Evolutionary conservation across 2,797 vertebrate genomes (phyloP), one percentile per base, ranked within the genome.

Genomic region (Mycteria americana): DNA sequence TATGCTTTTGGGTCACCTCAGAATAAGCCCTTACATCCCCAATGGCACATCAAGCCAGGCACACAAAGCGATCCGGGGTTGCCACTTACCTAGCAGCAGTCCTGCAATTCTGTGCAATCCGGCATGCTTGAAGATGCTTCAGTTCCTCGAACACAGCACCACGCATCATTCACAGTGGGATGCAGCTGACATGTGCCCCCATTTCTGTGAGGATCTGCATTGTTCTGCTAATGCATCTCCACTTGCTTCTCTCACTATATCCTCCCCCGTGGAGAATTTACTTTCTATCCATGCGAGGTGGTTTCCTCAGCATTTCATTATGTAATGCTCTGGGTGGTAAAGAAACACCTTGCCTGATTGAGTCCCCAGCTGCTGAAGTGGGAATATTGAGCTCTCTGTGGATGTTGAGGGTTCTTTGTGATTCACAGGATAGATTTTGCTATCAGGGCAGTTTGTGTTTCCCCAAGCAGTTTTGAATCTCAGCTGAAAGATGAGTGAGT

Each of bases 301-400:
- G 72, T 63, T 95, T 78, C 85, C 78, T 89, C 43, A 5, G 85
- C 65, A 28, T 85, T 70, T 83, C 82, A 30, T 79, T 65, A 62
- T 24, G 59, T 18, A 67, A 43, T 85, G 85, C 85, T 78, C 57
- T 0, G 2, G 84, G 88, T 92, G 73, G 77, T 83, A 88, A 80
- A 90, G 83, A 86, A 95, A 81, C 87, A 84, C 95, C 92, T 92
- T 92, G 70, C 51, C 85, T 91, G 89, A 73, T 35, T 94, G 91
- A 93, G 86, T 88, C 77, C 73, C 75, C 64, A 41, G 83, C 83
- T 93, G 74, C 94, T 88, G 79, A n/a, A 70, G 82, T 51, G 68
- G 85, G 90, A 88, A 85, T 85, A 67, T 7, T 59, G 67, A 60
- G 68, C 41, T 72, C 92, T n/a, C 70, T 23, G 53, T 39, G 85